Base-by-base conservation (phyloP, 2,113 vertebrate genomes). In the Xenopus laevis region DNA sequence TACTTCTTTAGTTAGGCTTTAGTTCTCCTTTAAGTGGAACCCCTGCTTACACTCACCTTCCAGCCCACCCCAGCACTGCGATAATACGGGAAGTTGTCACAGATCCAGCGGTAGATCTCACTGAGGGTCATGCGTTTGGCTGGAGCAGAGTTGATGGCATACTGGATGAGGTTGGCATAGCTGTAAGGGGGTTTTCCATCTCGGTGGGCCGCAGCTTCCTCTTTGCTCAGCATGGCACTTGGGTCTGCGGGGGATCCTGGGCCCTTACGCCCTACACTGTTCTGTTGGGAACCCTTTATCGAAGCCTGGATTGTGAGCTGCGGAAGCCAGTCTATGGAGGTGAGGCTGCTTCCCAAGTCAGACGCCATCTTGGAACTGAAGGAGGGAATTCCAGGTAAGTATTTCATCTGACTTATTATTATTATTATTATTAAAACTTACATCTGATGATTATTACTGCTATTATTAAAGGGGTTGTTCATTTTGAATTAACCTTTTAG, bases 91-190 rank as follows among this genome's bases (percentile, higher is more conserved):
- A 96, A 98, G 17, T 93, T 94, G 79, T 98, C 92, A 18, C 96
- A 98, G 87, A 99, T 99, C 96, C 97, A 99, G 77, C 94, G 96
- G 86, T 99, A 99, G 79, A 99, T 99, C 84, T 99, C 96, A 33
- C 95, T 99, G 72, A 99, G 84, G 0, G 96, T 99, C 91, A 98
- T 88, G 86, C 95, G 95, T 89, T 91, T 94, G 84, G 94, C 93
- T 4, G 94, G 94, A 10, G 95, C 93, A 0, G 95, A 94, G 46
- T 93, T 93, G 85, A 99, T 99, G 64, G 97, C 96, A 65, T 98
- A 98, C 55, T 95, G 94, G 67, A 99, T 99, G 77, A 99, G 89
- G 11, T 94, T 96, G 83, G 97, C 96, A 0, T 99, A 99, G 88
- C 96, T 99, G 84, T 99, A 97, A 3, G 95, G 93, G 13, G 97